Percentiles rank a stretch among this genome's conserved stretches.
Conservation (phyloP, 2,888 invertebrate species). For the Polymixis flavicincta region DNA sequence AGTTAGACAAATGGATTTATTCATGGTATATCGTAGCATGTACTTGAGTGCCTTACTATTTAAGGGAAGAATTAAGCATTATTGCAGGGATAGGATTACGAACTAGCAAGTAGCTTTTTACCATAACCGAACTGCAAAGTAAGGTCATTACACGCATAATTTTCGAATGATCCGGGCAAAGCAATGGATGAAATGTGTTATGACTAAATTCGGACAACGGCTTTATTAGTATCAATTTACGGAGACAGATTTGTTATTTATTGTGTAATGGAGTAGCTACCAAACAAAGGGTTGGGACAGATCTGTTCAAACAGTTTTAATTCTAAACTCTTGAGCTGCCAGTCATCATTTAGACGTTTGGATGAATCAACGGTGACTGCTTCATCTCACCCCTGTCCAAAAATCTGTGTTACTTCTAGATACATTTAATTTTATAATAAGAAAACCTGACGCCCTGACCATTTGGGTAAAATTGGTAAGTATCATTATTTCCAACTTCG, state of each 20-base stretch:
- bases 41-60: neutral
- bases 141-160: conserved; percentile 8
- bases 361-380: neutral
- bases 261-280: conserved; percentile 29
- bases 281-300: conserved; percentile 43
- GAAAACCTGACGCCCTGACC: neutral
- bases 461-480: neutral
- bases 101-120: neutral
- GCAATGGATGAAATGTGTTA: conserved; percentile 28
- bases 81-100: neutral
- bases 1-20: neutral
- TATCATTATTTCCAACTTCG: neutral
- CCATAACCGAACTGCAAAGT: neutral
- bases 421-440: neutral
- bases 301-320: conserved; percentile 12
- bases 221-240: conserved; percentile 53
- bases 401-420: neutral
- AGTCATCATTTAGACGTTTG: conserved; percentile 27
- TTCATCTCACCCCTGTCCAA: neutral
- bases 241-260: conserved; percentile 53
- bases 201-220: conserved; percentile 39
- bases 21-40: neutral
- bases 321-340: conserved; percentile 27
- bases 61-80: neutral
- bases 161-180: conserved; percentile 22